Conservation (phyloP, 2,797 vertebrate genomes). For the Natrix natrix region DNA sequence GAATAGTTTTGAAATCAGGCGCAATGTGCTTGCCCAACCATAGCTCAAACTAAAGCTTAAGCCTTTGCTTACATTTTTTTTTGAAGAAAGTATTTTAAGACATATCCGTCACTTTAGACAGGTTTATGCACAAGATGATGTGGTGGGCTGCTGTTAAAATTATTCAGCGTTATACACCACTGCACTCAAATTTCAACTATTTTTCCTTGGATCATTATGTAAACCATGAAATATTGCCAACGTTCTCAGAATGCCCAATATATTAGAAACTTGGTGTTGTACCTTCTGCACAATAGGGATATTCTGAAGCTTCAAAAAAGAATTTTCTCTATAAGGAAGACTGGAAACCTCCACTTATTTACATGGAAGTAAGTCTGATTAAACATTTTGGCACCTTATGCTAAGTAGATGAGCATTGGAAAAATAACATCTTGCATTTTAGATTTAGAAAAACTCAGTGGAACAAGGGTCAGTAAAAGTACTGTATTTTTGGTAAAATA, state of each 20-base stretch:
- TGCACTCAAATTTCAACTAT: conserved; percentile 14
- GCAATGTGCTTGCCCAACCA: background rate
- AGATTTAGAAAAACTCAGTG: background rate
- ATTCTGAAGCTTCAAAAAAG: background rate
- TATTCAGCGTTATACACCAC: background rate
- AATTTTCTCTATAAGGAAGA: conserved; percentile 42
- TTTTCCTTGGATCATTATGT: conserved; percentile 18
- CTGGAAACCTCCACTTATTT: background rate
- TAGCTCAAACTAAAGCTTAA: conserved; percentile 21
- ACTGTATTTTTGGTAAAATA: background rate
- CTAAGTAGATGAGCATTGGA: background rate
- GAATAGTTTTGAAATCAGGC: conserved; percentile 11
- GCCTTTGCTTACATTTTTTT: conserved; percentile 42
- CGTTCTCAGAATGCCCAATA: background rate
- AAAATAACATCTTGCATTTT: background rate
- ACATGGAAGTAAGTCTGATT: background rate
- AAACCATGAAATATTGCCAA: background rate
- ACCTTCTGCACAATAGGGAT: background rate
- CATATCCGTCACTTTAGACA: conserved; percentile 44
- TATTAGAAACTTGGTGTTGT: conserved; percentile 3
- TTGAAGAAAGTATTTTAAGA: conserved; percentile 55
- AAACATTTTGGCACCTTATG: background rate
- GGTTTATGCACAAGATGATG: conserved; percentile 49
- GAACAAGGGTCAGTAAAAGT: background rate
- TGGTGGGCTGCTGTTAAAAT: conserved; percentile 37